Evolutionary conservation across 2,797 vertebrate genomes (phyloP), one percentile per base, ranked within the genome.

Genomic region (Avahi laniger): DNA sequence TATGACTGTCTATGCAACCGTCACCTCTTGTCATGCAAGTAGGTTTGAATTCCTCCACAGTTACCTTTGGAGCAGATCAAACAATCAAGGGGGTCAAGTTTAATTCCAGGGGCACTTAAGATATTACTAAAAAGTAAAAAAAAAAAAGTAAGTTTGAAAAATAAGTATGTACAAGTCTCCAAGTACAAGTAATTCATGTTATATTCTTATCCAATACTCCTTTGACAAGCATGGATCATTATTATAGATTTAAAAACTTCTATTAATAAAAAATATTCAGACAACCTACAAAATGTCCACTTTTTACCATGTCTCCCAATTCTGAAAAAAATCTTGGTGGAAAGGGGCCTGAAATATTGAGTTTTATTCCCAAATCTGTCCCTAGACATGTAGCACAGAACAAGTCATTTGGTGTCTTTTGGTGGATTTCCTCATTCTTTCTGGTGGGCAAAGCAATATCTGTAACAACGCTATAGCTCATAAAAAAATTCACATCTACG

Each of bases 191-290:
- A 79, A 78, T 80, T 85, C 48, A 81, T 70, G 35, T 52, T 81
- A 52, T 61, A 38, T 41, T 83, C 35, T 61, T 63, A 85, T 57
- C 24, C 33, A 89, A 75, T 1, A 87, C 15, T 95, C 50, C 26
- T 93, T 86, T 80, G n/a, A 70, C 11, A 76, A 84, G 7, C 59
- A 80, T 41, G 13, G n/a, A 54, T 35, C 52, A 91, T 67, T 92
- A n/a, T 52, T 87, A 81, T 12, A 84, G 5, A 84, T 28, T 95
- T 12, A 7, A 82, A 91, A 95, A 86, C 33, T 86, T 4, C 28
- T 85, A 12, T 41, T 95, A 94, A 72, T 65, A 67, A 91, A 83
- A 79, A 22, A 65, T 48, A 89, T 61, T 86, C 15, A 83, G 65
- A 50, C 5, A 91, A 33, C 20, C 41, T 33, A 69, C 26, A 17